Conservation (phyloP, 2,888 invertebrate species). For the Ischnura elegans region DNA sequence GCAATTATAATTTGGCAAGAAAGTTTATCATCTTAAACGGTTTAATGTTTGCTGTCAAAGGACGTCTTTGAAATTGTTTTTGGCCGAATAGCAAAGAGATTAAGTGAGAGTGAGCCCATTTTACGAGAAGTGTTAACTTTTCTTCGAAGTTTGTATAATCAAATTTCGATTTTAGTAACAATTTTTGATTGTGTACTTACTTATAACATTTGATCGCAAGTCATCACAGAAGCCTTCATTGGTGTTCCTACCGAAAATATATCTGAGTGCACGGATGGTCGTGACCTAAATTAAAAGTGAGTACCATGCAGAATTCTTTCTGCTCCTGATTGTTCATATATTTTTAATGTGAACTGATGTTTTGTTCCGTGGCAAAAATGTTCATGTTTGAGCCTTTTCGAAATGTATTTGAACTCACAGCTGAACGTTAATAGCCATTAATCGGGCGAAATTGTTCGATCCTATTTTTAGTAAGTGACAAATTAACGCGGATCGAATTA, state of each 20-base stretch:
- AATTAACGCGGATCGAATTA: conserved; percentile 62
- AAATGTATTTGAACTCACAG: background rate
- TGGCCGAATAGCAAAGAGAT: background rate
- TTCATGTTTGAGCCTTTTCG: background rate
- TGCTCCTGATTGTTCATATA: background rate
- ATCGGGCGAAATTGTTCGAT: conserved; percentile 66
- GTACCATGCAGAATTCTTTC: conserved; percentile 64
- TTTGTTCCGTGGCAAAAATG: background rate
- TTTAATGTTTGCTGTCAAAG: conserved; percentile 28
- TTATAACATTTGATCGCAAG: conserved; percentile 49
- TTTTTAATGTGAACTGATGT: background rate
- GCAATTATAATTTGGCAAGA: conserved; percentile 64
- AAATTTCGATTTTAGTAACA: conserved; percentile 50
- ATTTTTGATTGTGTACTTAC: conserved; percentile 54
- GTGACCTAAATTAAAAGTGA: conserved; percentile 67
- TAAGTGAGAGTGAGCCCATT: conserved; percentile 51
- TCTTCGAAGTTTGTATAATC: conserved; percentile 62
- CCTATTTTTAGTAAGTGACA: conserved; percentile 66
- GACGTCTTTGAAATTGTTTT: background rate
- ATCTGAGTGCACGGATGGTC: conserved; percentile 55
- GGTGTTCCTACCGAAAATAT: conserved; percentile 37
- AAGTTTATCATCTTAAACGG: background rate
- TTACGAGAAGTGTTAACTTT: conserved; percentile 61
- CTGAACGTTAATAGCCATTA: conserved; percentile 57
- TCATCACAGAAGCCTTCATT: conserved; percentile 1